Evolutionary conservation across 2,797 vertebrate genomes (phyloP), one percentile per base, ranked within the genome.

Genomic region (Chromis chromis): DNA sequence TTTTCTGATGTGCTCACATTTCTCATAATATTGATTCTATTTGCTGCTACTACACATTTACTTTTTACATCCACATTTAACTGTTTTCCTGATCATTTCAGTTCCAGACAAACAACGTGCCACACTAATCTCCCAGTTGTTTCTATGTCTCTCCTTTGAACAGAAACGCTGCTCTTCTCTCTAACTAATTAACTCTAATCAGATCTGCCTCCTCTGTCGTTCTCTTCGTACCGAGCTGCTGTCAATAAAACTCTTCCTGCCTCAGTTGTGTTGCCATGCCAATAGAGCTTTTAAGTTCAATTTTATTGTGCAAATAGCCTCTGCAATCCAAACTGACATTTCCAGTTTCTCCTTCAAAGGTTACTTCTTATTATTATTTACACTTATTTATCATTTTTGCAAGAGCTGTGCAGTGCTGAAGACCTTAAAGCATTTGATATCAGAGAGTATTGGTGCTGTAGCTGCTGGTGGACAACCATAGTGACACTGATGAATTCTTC

Each of bases 401-500:
- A 11, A 36, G 33, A 36, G 33, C 33, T 36, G n/a, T n/a, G 33
- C 33, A 36, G 9, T 11, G 9, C 33, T 2, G 9, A 36, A 36
- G 33, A 36, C 33, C 33, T 36, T 46, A 46, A 46, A 46, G 13
- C 17, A 17, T n/a, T 46, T n/a, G 17, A 48, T n/a, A 21, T 48
- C 5, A 46, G 25, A 53, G 10, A 1, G 53, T 50, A 70, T 70
- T 50, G 65, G 70, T 46, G 25, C 2, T 70, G 33, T 4, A 25
- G 16, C 53, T 63, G 54, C 22, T 19, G 55, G 12, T 10, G 11
- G 1, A 0, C 14, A 1, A 6, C 22, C 0, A 13, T 25, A 62
- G 33, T 14, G 65, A 28, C 31, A 65, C 1, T 72, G 40, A 84
- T 70, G 1, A 27, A 70, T 67, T 65, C 22, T 28, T 57, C 25